These are phyloP conservation scores for Oryzias javanicus DNA, from an alignment of 2,113 vertebrate genomes.

Conservation along the genomic window DNA sequence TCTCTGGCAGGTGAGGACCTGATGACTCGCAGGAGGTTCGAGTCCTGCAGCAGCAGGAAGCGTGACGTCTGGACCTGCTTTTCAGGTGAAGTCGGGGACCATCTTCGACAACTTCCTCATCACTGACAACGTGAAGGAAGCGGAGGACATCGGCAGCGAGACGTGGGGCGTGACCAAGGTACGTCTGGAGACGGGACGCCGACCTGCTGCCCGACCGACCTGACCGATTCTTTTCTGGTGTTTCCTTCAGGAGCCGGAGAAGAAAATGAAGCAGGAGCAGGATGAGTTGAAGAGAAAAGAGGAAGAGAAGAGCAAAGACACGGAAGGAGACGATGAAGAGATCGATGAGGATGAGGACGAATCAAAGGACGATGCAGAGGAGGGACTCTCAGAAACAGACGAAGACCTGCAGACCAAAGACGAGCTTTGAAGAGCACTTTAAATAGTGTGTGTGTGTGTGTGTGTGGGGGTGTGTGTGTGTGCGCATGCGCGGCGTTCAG, in stretches of 20 bases:
- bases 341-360: background rate
- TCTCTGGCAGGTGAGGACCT: conserved; percentile 84
- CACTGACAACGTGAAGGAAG: conserved; percentile 80
- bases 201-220: background rate
- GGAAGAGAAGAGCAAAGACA: conserved; percentile 74
- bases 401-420: conserved; percentile 57
- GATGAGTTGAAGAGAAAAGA: conserved; percentile 73
- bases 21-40: background rate
- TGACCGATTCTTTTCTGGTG: too few species aligned
- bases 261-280: conserved; percentile 75
- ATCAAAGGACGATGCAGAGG: conserved; percentile 38
- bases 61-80: conserved; percentile 2
- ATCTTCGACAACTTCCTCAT: conserved; percentile 88
- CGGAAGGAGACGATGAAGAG: conserved; percentile 26
- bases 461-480: background rate
- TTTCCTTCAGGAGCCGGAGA: conserved; percentile 68
- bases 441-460: background rate
- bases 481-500: conserved; percentile 15
- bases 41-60: background rate
- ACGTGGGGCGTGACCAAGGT: conserved; percentile 85
- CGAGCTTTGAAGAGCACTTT: conserved; percentile 71
- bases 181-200: background rate
- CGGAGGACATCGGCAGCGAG: conserved; percentile 80
- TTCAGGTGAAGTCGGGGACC: conserved; percentile 85
- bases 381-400: conserved; percentile 45